Evolutionary conservation across 2,888 invertebrate species (phyloP).

Genomic region (Heliconius ismenius): DNA sequence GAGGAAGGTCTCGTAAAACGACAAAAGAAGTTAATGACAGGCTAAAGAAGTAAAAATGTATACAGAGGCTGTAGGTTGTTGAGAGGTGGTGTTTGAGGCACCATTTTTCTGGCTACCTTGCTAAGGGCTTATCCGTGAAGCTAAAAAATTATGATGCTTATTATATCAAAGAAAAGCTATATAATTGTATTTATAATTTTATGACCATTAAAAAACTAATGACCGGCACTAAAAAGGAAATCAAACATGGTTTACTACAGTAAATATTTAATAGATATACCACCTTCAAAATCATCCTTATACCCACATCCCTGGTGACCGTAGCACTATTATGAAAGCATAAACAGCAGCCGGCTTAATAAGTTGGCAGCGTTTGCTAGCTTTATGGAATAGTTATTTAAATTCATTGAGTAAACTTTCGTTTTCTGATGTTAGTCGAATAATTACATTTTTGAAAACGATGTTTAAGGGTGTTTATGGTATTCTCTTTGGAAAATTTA

Average conservation of each 20-base stretch:
- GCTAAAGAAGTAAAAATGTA: background rate
- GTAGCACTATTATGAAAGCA: constrained; percentile 34
- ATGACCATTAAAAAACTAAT: background rate
- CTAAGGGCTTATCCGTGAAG: too few species aligned
- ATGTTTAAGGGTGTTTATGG: background rate
- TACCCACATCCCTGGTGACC: constrained; percentile 27
- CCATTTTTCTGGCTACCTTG: too few species aligned
- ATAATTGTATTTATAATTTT: background rate
- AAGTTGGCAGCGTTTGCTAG: constrained; percentile 36
- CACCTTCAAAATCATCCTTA: background rate
- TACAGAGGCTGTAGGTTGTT: too few species aligned
- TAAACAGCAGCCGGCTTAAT: constrained; percentile 38
- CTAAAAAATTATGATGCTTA: too few species aligned
- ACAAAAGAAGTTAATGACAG: background rate
- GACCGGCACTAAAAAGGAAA: too few species aligned
- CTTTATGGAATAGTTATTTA: constrained; percentile 32
- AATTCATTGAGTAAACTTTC: constrained; percentile 28
- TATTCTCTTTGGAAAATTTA: background rate
- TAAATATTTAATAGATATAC: background rate
- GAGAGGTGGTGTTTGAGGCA: too few species aligned
- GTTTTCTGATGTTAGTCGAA: constrained; percentile 9
- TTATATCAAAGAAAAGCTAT: too few species aligned
- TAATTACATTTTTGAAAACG: background rate
- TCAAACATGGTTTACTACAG: background rate
- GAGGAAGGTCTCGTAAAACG: too few species aligned